phyloP scores from a whole-genome alignment of 2,113 vertebrate genomes.

The Cyphomyrus plagiostoma region DNA sequence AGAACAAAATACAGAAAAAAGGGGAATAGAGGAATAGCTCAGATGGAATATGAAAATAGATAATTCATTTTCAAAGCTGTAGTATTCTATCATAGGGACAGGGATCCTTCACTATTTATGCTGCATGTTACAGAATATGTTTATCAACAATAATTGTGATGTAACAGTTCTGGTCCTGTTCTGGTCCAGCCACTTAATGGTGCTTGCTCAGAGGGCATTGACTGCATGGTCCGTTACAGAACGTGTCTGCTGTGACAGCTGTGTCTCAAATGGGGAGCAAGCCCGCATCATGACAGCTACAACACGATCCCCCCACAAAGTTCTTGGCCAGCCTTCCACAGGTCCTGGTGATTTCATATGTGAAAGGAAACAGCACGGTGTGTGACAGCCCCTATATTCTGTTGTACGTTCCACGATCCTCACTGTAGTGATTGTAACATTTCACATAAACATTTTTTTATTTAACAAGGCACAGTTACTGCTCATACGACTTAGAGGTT shows the following conservation, averaged over 20 bases:
- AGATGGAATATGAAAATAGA: background rate
- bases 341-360: background rate
- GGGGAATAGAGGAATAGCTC: background rate
- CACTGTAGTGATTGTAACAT: background rate
- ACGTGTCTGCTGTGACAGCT: background rate
- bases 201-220: background rate
- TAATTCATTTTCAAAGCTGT: background rate
- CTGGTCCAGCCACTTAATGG: background rate
- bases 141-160: background rate
- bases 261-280: background rate
- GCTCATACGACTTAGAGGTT: background rate
- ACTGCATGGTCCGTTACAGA: background rate
- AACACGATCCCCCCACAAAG: background rate
- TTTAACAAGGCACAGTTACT: background rate
- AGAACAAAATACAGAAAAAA: background rate
- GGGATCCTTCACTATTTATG: background rate
- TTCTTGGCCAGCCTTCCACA: background rate
- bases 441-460: background rate
- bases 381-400: background rate
- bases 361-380: background rate
- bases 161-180: background rate
- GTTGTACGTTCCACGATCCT: background rate
- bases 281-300: background rate
- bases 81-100: background rate
- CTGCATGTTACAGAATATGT: background rate